These are phyloP conservation scores for Pachyramphus minor DNA, from an alignment of 2,113 vertebrate genomes.

Conservation along the genomic window DNA sequence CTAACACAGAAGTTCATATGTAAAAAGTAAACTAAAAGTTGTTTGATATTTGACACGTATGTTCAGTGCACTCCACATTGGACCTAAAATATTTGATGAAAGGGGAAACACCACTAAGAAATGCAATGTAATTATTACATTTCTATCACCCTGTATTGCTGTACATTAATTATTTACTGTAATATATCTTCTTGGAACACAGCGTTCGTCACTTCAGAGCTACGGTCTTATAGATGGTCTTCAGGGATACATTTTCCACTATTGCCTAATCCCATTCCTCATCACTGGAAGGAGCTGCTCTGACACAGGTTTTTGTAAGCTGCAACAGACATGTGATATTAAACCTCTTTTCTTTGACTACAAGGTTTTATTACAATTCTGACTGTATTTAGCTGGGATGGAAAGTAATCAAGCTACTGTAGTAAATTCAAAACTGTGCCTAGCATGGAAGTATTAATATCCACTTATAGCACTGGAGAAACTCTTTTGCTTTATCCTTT, in stretches of 20 bases:
- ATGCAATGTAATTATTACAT: not conserved
- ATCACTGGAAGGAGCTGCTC: constrained; percentile 6
- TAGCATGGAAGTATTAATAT: constrained; percentile 27
- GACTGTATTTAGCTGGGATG: not conserved
- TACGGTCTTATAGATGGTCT: constrained; percentile 6
- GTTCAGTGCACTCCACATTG: not conserved
- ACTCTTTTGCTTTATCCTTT: constrained; percentile 17
- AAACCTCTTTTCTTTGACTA: constrained; percentile 20
- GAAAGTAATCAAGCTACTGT: constrained; percentile 38
- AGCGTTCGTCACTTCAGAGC: constrained; percentile 15
- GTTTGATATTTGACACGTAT: not conserved
- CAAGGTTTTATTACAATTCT: constrained; percentile 33
- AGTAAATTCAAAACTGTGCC: constrained; percentile 10
- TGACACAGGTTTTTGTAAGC: not conserved
- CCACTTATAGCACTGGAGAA: not conserved
- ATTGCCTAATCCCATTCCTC: not conserved
- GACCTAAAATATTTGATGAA: constrained; percentile 23
- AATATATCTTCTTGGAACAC: constrained; percentile 48
- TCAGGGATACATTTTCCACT: constrained; percentile 14
- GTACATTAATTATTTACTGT: constrained; percentile 13
- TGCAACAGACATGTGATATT: not conserved
- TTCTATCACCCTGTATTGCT: constrained; percentile 20
- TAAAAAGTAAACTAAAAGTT: not conserved
- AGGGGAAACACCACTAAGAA: not conserved
- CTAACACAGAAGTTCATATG: not conserved